Percentiles rank a stretch among this genome's conserved stretches.
These are phyloP conservation scores for Philypnodon macrostomus DNA, from an alignment of 2,797 vertebrate species.

Conservation along the genomic window DNA sequence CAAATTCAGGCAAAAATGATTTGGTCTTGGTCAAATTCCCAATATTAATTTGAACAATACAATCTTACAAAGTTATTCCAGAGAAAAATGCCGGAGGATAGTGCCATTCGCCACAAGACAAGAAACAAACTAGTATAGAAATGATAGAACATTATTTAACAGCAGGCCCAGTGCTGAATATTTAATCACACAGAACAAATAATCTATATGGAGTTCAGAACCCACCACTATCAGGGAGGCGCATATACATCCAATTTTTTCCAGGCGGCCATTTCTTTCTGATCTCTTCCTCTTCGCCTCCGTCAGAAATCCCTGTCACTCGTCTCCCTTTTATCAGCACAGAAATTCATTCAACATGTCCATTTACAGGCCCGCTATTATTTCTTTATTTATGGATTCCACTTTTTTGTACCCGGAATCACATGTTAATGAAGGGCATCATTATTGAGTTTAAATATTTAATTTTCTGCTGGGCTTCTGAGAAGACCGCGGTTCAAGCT, in stretches of 20 bases:
- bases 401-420: constrained; percentile 73
- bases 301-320: constrained; percentile 58
- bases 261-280: constrained; percentile 53
- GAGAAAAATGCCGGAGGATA: too few relatives aligned
- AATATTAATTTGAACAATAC: too few relatives aligned
- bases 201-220: constrained; percentile 44
- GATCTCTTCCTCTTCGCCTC: constrained; percentile 61
- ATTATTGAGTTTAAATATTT: constrained; percentile 81
- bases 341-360: constrained; percentile 67
- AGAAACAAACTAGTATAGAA: constrained; percentile 3
- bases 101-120: too few relatives aligned
- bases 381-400: constrained; percentile 81
- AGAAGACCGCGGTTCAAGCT: constrained; percentile 52
- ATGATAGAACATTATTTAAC: constrained; percentile 8
- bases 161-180: constrained; percentile 4
- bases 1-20: too few relatives aligned
- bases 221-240: constrained; percentile 52
- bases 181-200: constrained; percentile 32
- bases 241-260: constrained; percentile 46
- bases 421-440: constrained; percentile 80
- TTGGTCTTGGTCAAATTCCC: too few relatives aligned
- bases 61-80: too few relatives aligned
- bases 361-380: constrained; percentile 69
- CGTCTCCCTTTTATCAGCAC: constrained; percentile 55
- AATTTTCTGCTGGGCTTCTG: constrained; percentile 78